Base-by-base conservation (phyloP, 2,113 vertebrate genomes). In the Pogona vitticeps region DNA sequence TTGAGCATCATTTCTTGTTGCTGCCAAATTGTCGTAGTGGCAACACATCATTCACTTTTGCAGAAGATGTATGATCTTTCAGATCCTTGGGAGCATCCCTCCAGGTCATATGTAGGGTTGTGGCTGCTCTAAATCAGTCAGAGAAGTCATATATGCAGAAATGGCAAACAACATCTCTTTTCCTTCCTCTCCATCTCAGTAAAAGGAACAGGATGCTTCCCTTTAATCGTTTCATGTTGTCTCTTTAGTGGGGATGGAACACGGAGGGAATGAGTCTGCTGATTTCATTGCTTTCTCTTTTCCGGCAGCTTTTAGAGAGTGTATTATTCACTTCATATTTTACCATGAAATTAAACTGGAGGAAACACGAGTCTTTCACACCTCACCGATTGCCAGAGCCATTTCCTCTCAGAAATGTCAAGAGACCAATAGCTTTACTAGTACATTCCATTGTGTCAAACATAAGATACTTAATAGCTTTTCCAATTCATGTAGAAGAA, bases 281-380 rank as follows among this genome's bases (percentile, higher is more conserved):
- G 80, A 83, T 87, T 76, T 36, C 36, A 3, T 79, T 14, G 0
- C 7, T 3, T 80, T 70, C 79, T 71, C 0, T 84, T 61, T 83
- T 52, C 83, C 33, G 76, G 68, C 91, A 85, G 92, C 90, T 91
- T 92, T 87, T 88, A 46, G 0, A 79, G 83, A 90, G 81, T 15
- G 81, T 80, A 6, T 72, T n/a, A 31, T 87, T 88, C 5, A 0
- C 84, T 92, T 88, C 6, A 0, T 76, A 83, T 56, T 90, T 88
- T 88, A 86, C 81, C 72, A 89, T 90, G 90, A 92, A 86, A 88
- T 91, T 90, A 86, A 91, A 90, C 21, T 61, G 89, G 86, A 93
- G 92, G 91, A 89, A 58, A 38, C 78, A 21, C 0, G 61, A 93
- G 87, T 70, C 87, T 85, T 93, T 94, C 92, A 93, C 91, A 90